These are phyloP conservation scores for Macrotis lagotis DNA, from an alignment of 2,113 vertebrate genomes.

Conservation along the genomic window DNA sequence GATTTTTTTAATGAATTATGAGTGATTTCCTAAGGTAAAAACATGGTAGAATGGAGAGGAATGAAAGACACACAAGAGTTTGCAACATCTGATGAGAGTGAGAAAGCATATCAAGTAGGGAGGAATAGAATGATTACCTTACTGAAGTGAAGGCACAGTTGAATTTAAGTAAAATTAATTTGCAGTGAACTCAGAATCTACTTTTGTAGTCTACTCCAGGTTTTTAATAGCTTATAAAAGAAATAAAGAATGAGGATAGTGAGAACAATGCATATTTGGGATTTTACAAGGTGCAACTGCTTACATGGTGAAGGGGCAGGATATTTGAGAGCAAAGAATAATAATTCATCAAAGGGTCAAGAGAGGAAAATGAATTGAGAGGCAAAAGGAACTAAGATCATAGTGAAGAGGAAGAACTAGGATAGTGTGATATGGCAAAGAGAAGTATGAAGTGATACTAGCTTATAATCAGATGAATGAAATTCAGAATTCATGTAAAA, in stretches of 20 bases:
- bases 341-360: neutral
- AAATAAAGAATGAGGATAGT: neutral
- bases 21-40: neutral
- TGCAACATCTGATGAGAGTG: neutral
- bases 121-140: neutral
- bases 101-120: neutral
- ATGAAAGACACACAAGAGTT: neutral
- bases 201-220: neutral
- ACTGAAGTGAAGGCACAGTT: neutral
- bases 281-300: neutral
- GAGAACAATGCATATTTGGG: neutral
- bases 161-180: neutral
- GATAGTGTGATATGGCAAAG: neutral
- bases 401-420: neutral
- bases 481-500: neutral
- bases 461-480: neutral
- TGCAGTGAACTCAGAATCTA: neutral
- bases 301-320: neutral
- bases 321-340: neutral
- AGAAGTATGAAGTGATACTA: neutral
- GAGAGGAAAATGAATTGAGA: neutral
- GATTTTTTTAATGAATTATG: neutral
- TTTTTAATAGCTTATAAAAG: neutral
- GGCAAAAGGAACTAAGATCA: neutral
- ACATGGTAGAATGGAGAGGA: neutral